Evolutionary conservation across 2,797 vertebrate species (phyloP), one percentile per base, ranked within the genome.

Genomic region (Phrynocephalus vlangalii): DNA sequence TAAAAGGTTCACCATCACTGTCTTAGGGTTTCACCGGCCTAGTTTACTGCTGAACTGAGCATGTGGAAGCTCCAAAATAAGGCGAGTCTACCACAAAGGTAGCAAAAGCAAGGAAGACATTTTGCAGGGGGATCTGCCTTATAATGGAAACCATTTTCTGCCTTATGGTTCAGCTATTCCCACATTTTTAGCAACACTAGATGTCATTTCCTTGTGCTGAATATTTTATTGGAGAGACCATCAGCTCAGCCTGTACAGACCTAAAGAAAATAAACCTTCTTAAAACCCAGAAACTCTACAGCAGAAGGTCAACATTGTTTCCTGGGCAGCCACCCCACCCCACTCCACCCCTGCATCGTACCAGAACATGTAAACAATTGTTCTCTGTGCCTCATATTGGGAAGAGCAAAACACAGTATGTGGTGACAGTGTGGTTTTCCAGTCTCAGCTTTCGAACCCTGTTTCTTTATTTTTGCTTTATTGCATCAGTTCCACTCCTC

Each of bases 391-490:
- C 6, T 15, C 24, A 71, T 30, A 56, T 63, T 24, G 73, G 52
- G 8, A 26, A 33, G 26, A 33, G 28, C 72, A 77, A 6, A 28
- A 11, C n/a, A 18, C 22, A 38, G 20, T 48, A 38, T 13, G 6
- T 16, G 38, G 26, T 70, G 63, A 44, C 75, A 26, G 38, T 76
- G 5, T 5, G 30, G 87, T 1, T 0, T 75, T 87, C 83, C 63
- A 77, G 84, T 66, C 9, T 50, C 72, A 82, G 73, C 13, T 88
- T 84, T 67, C 68, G 63, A 76, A 79, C 85, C 6, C 18, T 18
- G 11, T 30, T 91, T 26, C 82, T 79, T 85, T 24, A 1, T 73
- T 87, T 66, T 85, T 24, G 83, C 7, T 33, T 67, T 15, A 2
- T 79, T 56, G 52, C 16, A 18, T 3, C 0, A 76, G 52, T 38